Percentiles rank a stretch among this genome's conserved stretches.
Conservation (phyloP, 2,888 invertebrate genomes). For the Venusia cambrica region DNA sequence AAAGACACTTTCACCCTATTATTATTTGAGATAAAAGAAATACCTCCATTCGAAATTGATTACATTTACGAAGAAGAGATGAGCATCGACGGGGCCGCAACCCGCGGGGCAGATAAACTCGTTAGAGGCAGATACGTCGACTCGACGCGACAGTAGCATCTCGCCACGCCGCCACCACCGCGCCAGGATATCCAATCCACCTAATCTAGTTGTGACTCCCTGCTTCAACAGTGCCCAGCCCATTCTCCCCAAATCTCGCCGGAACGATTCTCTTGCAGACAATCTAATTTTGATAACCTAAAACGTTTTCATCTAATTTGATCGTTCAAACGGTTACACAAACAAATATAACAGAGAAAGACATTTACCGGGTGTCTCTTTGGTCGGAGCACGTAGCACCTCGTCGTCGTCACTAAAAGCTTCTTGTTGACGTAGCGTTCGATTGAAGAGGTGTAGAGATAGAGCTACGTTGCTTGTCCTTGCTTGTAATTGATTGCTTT, state of each 20-base stretch:
- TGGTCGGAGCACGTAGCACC: conserved; percentile 60
- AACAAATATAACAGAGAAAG: conserved; percentile 48
- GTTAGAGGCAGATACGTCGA: conserved; percentile 72
- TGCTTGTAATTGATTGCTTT: conserved; percentile 80
- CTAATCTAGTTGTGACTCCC: conserved; percentile 75
- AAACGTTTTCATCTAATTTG: conserved; percentile 59
- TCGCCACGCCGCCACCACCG: conserved; percentile 55
- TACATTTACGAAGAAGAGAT: conserved; percentile 66
- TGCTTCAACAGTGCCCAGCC: conserved; percentile 66
- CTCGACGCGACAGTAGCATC: conserved; percentile 40
- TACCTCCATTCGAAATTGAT: conserved; percentile 47
- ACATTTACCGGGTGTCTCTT: conserved; percentile 47
- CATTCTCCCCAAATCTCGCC: conserved; percentile 71
- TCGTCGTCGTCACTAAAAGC: conserved; percentile 69
- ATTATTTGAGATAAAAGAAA: conserved; percentile 15
- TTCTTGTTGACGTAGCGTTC: conserved; percentile 78
- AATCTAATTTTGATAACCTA: conserved; percentile 65
- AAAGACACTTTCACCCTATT: conserved; percentile 8
- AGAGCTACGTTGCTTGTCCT: conserved; percentile 71
- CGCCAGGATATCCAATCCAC: conserved; percentile 43
- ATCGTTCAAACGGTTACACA: conserved; percentile 39
- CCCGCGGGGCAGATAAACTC: conserved; percentile 80
- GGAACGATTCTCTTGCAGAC: conserved; percentile 56
- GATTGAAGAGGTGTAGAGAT: conserved; percentile 60
- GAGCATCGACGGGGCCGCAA: conserved; percentile 58